Conservation (phyloP, 2,113 vertebrate genomes). For the Melanerpes formicivorus region DNA sequence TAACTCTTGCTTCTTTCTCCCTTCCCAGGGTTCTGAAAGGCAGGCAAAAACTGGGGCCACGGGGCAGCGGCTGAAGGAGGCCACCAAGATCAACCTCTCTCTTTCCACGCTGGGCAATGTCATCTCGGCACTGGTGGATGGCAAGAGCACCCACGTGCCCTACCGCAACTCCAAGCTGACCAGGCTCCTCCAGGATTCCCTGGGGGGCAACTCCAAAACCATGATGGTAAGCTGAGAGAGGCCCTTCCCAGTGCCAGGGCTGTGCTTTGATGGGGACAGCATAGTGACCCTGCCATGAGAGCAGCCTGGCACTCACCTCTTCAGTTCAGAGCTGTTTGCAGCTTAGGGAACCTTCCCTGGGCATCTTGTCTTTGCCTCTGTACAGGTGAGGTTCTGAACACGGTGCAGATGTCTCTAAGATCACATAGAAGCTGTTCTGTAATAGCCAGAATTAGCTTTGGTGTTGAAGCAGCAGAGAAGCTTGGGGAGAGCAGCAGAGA, state of each 20-base stretch:
- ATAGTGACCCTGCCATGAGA: background rate
- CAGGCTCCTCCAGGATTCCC: constrained; percentile 93
- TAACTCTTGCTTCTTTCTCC: background rate
- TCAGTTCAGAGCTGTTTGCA: background rate
- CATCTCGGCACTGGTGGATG: constrained; percentile 97
- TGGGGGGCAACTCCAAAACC: constrained; percentile 98
- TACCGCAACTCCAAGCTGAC: constrained; percentile 98
- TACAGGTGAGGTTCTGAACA: background rate
- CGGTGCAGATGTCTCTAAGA: accelerated
- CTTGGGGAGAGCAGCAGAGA: background rate
- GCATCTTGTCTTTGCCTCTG: background rate
- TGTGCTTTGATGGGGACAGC: background rate
- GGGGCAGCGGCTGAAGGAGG: constrained; percentile 95
- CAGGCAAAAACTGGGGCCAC: constrained; percentile 98
- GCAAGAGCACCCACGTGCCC: constrained; percentile 97
- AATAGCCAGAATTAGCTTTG: background rate
- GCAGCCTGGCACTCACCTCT: background rate
- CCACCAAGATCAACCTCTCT: constrained; percentile 97
- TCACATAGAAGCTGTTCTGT: background rate
- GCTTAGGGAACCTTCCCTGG: background rate
- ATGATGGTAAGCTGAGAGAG: constrained; percentile 89
- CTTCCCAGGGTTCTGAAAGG: constrained; percentile 91
- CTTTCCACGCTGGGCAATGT: constrained; percentile 97
- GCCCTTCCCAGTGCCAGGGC: background rate
- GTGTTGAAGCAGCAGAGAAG: background rate